Base-by-base conservation (phyloP, 2,888 invertebrate species). In the Phragmatobia fuliginosa region DNA sequence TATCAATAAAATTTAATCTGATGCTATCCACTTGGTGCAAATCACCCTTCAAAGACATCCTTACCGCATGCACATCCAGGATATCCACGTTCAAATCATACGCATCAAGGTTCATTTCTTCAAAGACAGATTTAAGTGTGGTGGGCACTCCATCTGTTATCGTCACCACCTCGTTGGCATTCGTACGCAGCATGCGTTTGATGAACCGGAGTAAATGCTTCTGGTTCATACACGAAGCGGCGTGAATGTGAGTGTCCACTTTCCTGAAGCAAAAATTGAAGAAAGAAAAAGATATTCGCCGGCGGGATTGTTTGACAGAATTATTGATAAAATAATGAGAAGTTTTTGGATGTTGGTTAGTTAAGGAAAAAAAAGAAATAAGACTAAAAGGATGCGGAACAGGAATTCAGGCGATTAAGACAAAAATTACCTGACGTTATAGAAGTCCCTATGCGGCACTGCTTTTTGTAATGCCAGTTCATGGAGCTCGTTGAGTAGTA, bases 171-270 rank as follows among this genome's bases (percentile, higher is more conserved):
- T 99, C 99, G 81, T 99, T 97, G 0, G 98, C 97, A 85, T 98
- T 97, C 72, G 97, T 98, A 93, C 99, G 99, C 83, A 99, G 95
- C 0, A 98, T 98, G 92, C 99, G 99, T 96, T 99, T 99, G 87
- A 99, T 99, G 92, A 99, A 99, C 25, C 99, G 97, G 77, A 99
- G 95, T 82, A 99, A 94, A 89, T 99, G 99, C 89, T 99, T 99
- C 93, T 99, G 99, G 94, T 99, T 99, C 99, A 99, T 99, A 91
- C 99, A 99, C 0, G 99, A 99, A 0, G 99, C 99, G 0, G 99
- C 99, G 94, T 99, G 99, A 85, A 99, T 99, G 95, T 99, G 99
- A 59, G 99, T 99, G 91, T 99, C 99, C 82, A 99, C 99, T 97
- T 99, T 97, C 79, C 96, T 96, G 85, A 14, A 81, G 74, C 68